phyloP scores from a whole-genome alignment of 2,888 invertebrate species.

The Hemistola chrysoprasaria region DNA sequence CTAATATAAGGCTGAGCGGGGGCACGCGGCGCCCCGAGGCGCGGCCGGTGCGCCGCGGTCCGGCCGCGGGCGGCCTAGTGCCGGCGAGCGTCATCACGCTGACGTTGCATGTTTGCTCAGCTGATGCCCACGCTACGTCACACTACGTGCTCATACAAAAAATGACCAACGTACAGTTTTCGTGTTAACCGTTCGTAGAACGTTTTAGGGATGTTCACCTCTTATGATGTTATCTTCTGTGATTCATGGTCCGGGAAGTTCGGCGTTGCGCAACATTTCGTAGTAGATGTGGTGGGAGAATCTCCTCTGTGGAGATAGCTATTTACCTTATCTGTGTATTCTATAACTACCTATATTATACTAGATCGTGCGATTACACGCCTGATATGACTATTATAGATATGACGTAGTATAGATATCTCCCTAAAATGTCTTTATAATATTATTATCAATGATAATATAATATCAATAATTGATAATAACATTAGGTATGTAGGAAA shows the following conservation, averaged over 20 bases:
- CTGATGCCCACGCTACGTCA: constrained; percentile 47
- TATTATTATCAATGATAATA: no score
- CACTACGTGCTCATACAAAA: constrained; percentile 8
- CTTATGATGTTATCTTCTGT: constrained; percentile 6
- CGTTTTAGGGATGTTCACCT: constrained; percentile 26
- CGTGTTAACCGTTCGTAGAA: constrained; percentile 27
- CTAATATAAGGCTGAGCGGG: constrained; percentile 65
- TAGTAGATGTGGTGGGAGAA: neutral
- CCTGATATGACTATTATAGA: no score
- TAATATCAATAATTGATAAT: no score
- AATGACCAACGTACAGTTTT: constrained; percentile 5
- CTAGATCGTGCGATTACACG: no score
- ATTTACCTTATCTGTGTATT: no score
- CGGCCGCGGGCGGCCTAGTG: constrained; percentile 28
- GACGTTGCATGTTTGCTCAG: constrained; percentile 41
- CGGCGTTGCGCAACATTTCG: constrained; percentile 4
- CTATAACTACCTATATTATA: no score
- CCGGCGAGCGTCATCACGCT: constrained; percentile 45
- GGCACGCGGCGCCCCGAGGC: constrained; percentile 43
- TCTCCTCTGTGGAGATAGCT: no score
- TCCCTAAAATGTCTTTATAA: no score
- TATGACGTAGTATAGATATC: no score
- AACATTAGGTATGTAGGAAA: no score
- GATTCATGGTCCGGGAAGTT: no score
- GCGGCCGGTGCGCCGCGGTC: constrained; percentile 27